Evolutionary conservation across 2,113 vertebrate genomes (phyloP), one percentile per base, ranked within the genome.

Genomic region (Peromyscus californicus): DNA sequence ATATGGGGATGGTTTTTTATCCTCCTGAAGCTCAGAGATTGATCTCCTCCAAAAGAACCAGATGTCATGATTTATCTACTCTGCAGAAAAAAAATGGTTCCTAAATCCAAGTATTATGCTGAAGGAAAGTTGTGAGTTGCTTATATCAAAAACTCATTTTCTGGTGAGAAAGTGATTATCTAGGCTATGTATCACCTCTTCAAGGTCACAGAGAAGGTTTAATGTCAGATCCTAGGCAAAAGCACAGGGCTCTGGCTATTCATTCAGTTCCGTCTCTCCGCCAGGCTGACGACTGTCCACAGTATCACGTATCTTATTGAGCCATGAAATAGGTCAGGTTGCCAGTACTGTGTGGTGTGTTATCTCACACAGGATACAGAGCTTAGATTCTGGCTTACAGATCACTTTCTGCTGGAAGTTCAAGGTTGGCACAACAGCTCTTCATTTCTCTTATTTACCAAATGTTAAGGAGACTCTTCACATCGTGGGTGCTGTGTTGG

Each of bases 1-100:
- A 63, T 42, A 21, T 67, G 3, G n/a, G 61, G 13, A 51, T 86
- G 16, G 65, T 85, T 67, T 45, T 93, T 79, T 19, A 42, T 89
- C 89, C 21, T 61, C 51, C 70, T 61, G 67, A 75, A 74, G 88
- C 67, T 65, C 67, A 69, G 3, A 45, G 36, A 96, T 39, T 84
- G 45, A 45, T 69, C 39, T 92, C 63, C n/a, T 76, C 39, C 57
- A 65, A 0, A 3, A 75, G 39, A 59, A 70, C 12, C 33, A 80
- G 91, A 19, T 36, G 24, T 7, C 6, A 84, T 57, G 57, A 91
- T 89, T 96, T 89, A 79, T 82, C 83, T 82, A 63, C 26, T 94
- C 31, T 74, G 3, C 21, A 89, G 93, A 95, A 93, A 82, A 19
- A 7, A 82, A 19, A 7, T 22, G 10, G 24, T 45, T 61, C 74